These are phyloP conservation scores for Thamnaconus septentrionalis DNA, from an alignment of 2,113 vertebrate species.

Conservation along the genomic window DNA sequence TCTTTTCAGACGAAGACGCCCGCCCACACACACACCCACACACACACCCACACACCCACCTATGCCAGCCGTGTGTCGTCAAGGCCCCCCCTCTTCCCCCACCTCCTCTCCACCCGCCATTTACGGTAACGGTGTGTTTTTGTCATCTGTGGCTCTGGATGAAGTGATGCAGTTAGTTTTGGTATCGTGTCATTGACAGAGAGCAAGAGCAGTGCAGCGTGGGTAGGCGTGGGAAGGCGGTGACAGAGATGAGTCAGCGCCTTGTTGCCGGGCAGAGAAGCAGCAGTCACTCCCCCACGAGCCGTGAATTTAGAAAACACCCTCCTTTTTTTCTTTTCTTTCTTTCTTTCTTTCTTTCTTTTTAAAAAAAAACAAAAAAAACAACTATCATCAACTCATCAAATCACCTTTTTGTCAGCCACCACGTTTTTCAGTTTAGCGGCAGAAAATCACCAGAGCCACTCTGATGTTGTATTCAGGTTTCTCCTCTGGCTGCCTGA, in stretches of 20 bases:
- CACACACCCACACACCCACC: slow-evolving; percentile 25
- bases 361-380: too few relatives aligned
- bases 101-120: slow-evolving; percentile 10
- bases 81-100: slow-evolving; percentile 13
- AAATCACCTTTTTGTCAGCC: too few relatives aligned
- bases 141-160: slow-evolving; percentile 53
- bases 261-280: slow-evolving; percentile 65
- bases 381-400: too few relatives aligned
- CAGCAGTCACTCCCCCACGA: slow-evolving; percentile 21
- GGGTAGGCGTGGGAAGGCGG: slow-evolving; percentile 62
- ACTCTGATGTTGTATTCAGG: too few relatives aligned
- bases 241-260: slow-evolving; percentile 68
- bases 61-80: slow-evolving; percentile 39
- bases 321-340: background rate
- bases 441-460: too few relatives aligned
- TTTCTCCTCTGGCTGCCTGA: too few relatives aligned
- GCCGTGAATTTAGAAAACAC: slow-evolving; percentile 12
- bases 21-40: slow-evolving; percentile 18
- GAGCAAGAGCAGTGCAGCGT: slow-evolving; percentile 61
- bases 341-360: too few relatives aligned
- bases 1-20: background rate
- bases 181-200: slow-evolving; percentile 59
- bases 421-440: too few relatives aligned
- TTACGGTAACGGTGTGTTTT: slow-evolving; percentile 67
- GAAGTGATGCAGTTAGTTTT: slow-evolving; percentile 68